Conservation (phyloP, 2,797 vertebrate species). For the Phrynocephalus forsythii region DNA sequence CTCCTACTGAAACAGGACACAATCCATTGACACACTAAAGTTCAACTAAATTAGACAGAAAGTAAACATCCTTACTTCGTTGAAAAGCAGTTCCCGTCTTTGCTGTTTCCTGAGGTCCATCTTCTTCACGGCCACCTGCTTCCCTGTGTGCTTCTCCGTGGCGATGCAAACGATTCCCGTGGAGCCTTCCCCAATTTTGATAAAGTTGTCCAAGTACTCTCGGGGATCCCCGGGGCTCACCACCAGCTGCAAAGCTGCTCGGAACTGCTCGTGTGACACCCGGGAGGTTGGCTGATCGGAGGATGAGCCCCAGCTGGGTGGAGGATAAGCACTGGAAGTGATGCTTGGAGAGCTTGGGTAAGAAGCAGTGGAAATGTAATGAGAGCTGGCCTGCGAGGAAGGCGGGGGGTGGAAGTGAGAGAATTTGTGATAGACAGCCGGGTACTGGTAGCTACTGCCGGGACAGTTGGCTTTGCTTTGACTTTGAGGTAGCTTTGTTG, state of each 20-base stretch:
- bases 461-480: constrained; percentile 90
- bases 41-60: not conserved
- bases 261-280: constrained; percentile 97
- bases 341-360: constrained; percentile 94
- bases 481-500: constrained; percentile 95
- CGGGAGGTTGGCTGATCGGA: constrained; percentile 94
- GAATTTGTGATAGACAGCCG: constrained; percentile 89
- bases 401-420: constrained; percentile 90
- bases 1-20: not conserved
- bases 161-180: constrained; percentile 98
- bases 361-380: constrained; percentile 89
- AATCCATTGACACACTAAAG: not conserved
- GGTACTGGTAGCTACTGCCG: constrained; percentile 87
- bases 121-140: constrained; percentile 98
- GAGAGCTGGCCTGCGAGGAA: constrained; percentile 89
- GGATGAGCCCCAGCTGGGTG: constrained; percentile 95
- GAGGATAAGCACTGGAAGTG: constrained; percentile 90
- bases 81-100: constrained; percentile 95
- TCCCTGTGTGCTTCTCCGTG: constrained; percentile 95
- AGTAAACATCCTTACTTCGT: constrained; percentile 83
- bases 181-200: constrained; percentile 98
- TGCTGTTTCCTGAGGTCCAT: constrained; percentile 99
- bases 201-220: constrained; percentile 96
- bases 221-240: constrained; percentile 96
- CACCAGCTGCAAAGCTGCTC: constrained; percentile 95